Base-by-base conservation (phyloP, 1,140 invertebrate genomes). In the Acromyrmex echinatior region DNA sequence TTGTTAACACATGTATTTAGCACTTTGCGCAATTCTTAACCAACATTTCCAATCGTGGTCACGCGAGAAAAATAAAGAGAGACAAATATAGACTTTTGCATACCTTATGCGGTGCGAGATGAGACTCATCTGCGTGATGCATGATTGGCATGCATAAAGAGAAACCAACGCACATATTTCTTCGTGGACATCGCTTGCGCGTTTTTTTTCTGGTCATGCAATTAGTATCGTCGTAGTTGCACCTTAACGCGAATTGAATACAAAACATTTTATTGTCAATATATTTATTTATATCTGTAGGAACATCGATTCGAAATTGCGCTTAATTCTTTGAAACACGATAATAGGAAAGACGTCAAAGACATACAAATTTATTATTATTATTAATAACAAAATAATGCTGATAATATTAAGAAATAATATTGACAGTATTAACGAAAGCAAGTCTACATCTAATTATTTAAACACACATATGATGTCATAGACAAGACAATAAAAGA, bases 161-260 rank as follows among this genome's bases (percentile, higher is more conserved):
- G 21, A 90, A 77, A 28, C 56, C 53, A 63, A n/a, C 45, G n/a
- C 56, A 28, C 16, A 56, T 14, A n/a, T 73, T 35, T 73, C 51
- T 51, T 14, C n/a, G 81, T 87, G 86, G 86, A 89, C 86, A 84
- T 89, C 66, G 60, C 88, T 88, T 21, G 51, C 45, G 62, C n/a
- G 16, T 71, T 63, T 87, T 81, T 81, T 87, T 88, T 89, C 62
- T 51, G 66, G 35, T 66, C 45, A 35, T 58, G 56, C 10, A 39
- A 31, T 70, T 71, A 31, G 6, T 45, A 35, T 31, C 31, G 63
- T 70, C 45, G n/a, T n/a, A 70, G 18, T 39, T 49, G 28, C 60
- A 14, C 3, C 6, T 49, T 49, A 14, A 74, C 25, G 28, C 63
- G 7, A 71, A 60, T 73, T 28, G 53, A 60, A 73, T 73, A 73